Percentiles rank a stretch among this genome's conserved stretches.
Evolutionary conservation across 2,888 invertebrate genomes (phyloP).

Genomic region (Leptopilina myrica): DNA sequence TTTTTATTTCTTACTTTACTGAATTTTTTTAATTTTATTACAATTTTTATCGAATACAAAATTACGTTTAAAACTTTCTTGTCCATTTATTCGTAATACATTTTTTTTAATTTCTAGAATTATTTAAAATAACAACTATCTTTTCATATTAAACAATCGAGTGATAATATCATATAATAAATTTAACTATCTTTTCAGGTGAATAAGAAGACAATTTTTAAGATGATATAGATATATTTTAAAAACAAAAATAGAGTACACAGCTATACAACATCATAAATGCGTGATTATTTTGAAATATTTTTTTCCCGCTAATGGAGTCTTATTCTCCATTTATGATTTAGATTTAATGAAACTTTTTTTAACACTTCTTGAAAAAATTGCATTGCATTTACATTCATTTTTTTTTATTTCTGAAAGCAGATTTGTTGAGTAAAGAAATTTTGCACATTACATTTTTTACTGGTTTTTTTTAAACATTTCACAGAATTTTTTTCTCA

Average conservation of each 20-base stretch:
- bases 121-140: too few relatives aligned
- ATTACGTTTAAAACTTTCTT: too few relatives aligned
- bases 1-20: too few relatives aligned
- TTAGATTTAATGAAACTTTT: conserved; percentile 7
- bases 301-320: conserved; percentile 3
- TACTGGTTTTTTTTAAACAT: background rate
- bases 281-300: conserved; percentile 29
- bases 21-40: too few relatives aligned
- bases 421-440: background rate
- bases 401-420: background rate
- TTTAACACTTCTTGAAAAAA: conserved; percentile 11
- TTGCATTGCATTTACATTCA: conserved; percentile 24
- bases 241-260: conserved; percentile 58
- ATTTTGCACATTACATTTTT: conserved; percentile 22
- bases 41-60: too few relatives aligned
- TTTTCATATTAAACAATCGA: too few relatives aligned
- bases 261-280: conserved; percentile 44
- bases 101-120: too few relatives aligned
- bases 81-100: too few relatives aligned
- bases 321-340: background rate
- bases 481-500: conserved; percentile 23
- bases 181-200: too few relatives aligned
- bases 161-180: too few relatives aligned
- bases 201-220: conserved; percentile 24
- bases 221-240: conserved; percentile 55